Evolutionary conservation across 2,797 vertebrate species (phyloP).

Genomic region (Spinibarbus caldwelli): DNA sequence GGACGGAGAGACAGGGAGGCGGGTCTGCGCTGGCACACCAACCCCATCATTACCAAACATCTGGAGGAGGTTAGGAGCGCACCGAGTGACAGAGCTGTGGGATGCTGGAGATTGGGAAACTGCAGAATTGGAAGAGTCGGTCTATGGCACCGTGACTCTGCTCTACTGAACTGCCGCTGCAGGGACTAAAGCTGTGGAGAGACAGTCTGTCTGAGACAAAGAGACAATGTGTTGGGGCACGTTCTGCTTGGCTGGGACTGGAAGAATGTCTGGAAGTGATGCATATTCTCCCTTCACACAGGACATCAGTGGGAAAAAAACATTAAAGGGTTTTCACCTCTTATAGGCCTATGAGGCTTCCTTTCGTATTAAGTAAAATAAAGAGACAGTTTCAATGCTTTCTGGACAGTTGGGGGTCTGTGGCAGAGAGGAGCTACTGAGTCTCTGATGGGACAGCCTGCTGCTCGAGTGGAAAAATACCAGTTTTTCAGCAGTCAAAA

Average conservation of each 20-base stretch:
- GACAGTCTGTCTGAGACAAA: slow-evolving; percentile 39
- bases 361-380: slow-evolving; percentile 40
- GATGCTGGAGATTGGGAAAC: slow-evolving; percentile 72
- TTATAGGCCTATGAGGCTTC: slow-evolving; percentile 25
- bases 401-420: slow-evolving; percentile 32
- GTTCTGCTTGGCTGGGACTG: slow-evolving; percentile 37
- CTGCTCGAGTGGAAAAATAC: slow-evolving; percentile 6
- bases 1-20: slow-evolving; percentile 65
- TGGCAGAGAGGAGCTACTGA: slow-evolving; percentile 25
- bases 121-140: slow-evolving; percentile 64
- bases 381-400: slow-evolving; percentile 27
- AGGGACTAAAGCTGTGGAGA: slow-evolving; percentile 30
- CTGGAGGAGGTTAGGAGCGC: slow-evolving; percentile 76
- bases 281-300: slow-evolving; percentile 23
- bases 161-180: slow-evolving; percentile 23
- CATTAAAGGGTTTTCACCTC: slow-evolving; percentile 25
- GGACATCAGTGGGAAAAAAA: slow-evolving; percentile 38
- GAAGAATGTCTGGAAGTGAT: slow-evolving; percentile 34
- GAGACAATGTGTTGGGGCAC: slow-evolving; percentile 44
- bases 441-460: slow-evolving; percentile 14
- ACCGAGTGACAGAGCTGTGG: slow-evolving; percentile 68
- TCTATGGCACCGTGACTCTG: slow-evolving; percentile 64
- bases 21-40: slow-evolving; percentile 71
- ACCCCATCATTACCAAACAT: slow-evolving; percentile 76
- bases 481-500: slow-evolving; percentile 5